Conservation (phyloP, 2,797 vertebrate species). For the Macropus fuliginosus region DNA sequence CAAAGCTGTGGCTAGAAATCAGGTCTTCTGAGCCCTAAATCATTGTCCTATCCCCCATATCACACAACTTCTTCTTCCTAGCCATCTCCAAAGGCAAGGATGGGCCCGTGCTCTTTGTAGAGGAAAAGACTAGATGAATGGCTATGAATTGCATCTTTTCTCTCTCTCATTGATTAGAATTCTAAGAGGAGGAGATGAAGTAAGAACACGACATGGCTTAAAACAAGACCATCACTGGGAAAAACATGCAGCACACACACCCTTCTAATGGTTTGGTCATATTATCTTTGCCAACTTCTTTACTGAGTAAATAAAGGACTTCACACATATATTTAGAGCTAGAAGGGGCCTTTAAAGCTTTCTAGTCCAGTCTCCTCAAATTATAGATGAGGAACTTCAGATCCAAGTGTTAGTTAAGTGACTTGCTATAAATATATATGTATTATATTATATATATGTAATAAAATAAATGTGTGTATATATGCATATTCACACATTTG, state of each 20-base stretch:
- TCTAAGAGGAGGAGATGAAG: too few species aligned
- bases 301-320: too few species aligned
- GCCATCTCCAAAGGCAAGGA: neutral
- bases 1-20: neutral
- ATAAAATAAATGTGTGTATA: neutral
- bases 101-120: neutral
- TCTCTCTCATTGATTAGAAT: neutral
- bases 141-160: neutral
- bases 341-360: too few species aligned
- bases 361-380: too few species aligned
- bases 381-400: too few species aligned
- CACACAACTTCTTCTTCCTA: neutral
- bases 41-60: neutral
- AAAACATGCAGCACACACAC: too few species aligned
- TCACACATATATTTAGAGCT: neutral
- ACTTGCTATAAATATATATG: neutral
- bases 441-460: neutral
- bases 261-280: too few species aligned
- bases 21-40: neutral
- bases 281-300: too few species aligned
- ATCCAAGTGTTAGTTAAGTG: neutral
- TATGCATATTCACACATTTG: neutral
- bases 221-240: too few species aligned
- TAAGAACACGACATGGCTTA: too few species aligned
- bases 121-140: neutral